phyloP scores from a whole-genome alignment of 2,797 vertebrate genomes.

The Petrocephalus schoutedeni region DNA sequence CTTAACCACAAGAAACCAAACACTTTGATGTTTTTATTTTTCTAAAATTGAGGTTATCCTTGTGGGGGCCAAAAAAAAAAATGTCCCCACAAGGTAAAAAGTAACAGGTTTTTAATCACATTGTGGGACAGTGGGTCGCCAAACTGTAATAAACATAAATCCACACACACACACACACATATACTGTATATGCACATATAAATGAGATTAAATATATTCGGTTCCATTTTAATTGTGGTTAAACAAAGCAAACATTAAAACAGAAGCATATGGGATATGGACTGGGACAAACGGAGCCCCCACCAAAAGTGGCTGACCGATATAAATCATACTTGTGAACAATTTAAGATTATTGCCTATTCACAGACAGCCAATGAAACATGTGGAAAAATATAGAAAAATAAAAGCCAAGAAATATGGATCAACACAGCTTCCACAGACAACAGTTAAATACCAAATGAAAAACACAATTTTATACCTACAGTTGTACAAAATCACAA shows the following conservation, averaged over 20 bases:
- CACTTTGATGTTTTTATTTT: no score
- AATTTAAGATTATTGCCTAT: neutral
- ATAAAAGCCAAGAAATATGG: neutral
- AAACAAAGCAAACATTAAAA: conserved; percentile 17
- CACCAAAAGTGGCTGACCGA: neutral
- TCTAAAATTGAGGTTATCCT: no score
- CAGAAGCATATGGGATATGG: neutral
- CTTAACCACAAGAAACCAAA: no score
- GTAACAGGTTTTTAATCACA: no score
- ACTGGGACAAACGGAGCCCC: neutral
- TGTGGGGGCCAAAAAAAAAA: no score
- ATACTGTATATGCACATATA: neutral
- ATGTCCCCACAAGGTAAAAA: no score
- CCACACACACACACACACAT: no score
- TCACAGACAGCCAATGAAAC: neutral
- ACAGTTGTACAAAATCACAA: conserved; percentile 25
- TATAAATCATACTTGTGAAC: neutral
- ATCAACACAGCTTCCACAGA: neutral
- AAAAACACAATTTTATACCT: conserved; percentile 26
- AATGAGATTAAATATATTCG: conserved; percentile 20
- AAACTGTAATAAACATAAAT: no score
- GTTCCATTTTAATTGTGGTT: conserved; percentile 32
- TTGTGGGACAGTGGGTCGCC: no score
- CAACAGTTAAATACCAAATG: neutral
- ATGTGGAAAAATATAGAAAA: neutral